Percentiles rank a stretch among this genome's conserved stretches.
phyloP scores from a whole-genome alignment of 1,140 invertebrate genomes.

The Brachionus calyciflorus region DNA sequence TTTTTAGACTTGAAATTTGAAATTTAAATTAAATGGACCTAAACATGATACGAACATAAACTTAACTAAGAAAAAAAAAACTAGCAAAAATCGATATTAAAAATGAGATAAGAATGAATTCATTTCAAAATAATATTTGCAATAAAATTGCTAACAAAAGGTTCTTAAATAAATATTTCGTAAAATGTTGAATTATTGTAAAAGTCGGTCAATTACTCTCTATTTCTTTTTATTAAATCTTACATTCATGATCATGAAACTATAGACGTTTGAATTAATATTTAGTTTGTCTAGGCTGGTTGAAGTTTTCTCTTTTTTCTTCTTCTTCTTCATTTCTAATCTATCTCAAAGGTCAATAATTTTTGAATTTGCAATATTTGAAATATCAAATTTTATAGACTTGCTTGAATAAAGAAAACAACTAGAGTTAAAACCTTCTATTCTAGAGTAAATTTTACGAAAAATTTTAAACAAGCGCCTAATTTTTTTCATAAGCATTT shows the following conservation, averaged over 20 bases:
- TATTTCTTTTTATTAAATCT: slow-evolving; percentile 42
- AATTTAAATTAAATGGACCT: slow-evolving; percentile 9
- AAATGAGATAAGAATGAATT: slow-evolving; percentile 42
- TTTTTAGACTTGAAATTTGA: slow-evolving; percentile 17
- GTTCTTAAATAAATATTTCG: not conserved
- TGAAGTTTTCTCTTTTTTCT: not conserved
- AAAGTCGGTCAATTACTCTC: slow-evolving; percentile 39
- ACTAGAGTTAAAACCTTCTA: no score
- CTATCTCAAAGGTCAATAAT: slow-evolving; percentile 39
- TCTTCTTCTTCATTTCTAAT: no score
- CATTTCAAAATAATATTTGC: slow-evolving; percentile 41
- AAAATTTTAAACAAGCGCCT: no score
- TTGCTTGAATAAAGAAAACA: no score
- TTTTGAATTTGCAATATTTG: slow-evolving; percentile 1
- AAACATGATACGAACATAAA: not conserved
- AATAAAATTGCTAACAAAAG: not conserved
- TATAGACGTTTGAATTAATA: slow-evolving; percentile 36
- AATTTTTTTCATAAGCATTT: no score
- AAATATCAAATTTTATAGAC: slow-evolving; percentile 35
- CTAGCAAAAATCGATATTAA: slow-evolving; percentile 20
- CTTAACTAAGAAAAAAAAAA: not conserved
- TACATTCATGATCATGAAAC: slow-evolving; percentile 44
- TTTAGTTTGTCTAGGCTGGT: slow-evolving; percentile 33
- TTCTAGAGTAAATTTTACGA: no score
- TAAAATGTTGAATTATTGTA: not conserved